Evolutionary conservation across 2,113 vertebrate species (phyloP).

Genomic region (Corythornis madagascariensis): DNA sequence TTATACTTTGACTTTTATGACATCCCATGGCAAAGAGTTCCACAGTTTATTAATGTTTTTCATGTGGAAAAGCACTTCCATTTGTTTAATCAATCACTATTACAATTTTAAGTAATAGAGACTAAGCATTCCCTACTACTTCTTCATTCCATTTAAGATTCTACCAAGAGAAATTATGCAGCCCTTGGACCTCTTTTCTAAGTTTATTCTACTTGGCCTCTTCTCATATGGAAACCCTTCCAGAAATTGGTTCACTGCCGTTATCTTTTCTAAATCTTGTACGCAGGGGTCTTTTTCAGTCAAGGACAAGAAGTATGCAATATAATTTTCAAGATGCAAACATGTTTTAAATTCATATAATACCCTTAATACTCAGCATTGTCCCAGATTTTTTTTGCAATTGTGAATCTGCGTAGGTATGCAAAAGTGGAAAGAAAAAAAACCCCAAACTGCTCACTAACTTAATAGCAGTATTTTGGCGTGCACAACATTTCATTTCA

Average conservation of each 20-base stretch:
- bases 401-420: background rate
- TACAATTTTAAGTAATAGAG: background rate
- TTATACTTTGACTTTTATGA: background rate
- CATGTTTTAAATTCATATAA: background rate
- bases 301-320: background rate
- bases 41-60: background rate
- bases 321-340: background rate
- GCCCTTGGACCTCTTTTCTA: background rate
- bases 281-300: background rate
- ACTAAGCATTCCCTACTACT: background rate
- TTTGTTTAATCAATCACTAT: background rate
- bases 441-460: background rate
- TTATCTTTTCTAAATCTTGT: background rate
- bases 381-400: background rate
- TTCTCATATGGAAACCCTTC: background rate
- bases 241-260: background rate
- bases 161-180: background rate
- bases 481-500: background rate
- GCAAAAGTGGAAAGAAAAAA: background rate
- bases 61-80: background rate
- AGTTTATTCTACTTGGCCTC: background rate
- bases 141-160: background rate
- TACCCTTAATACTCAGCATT: background rate
- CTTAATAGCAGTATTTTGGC: background rate
- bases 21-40: background rate